phyloP scores from a whole-genome alignment of 1,140 invertebrate species.

The Sitodiplosis mosellana region DNA sequence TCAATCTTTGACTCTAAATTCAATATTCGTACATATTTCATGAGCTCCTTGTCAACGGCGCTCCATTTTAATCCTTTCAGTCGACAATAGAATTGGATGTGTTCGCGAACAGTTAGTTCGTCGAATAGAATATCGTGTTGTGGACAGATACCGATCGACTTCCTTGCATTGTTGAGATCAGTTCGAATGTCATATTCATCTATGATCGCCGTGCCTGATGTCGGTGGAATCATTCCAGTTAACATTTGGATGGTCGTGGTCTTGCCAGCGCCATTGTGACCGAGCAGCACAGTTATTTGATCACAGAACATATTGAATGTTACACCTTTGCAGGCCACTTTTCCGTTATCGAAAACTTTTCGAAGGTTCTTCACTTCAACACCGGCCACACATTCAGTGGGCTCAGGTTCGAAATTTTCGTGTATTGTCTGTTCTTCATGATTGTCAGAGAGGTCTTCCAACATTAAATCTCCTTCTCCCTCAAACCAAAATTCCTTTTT shows the following conservation, averaged over 20 bases:
- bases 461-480: constrained; percentile 8
- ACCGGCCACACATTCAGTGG: background rate
- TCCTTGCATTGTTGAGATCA: constrained; percentile 31
- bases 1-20: constrained; percentile 37
- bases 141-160: constrained; percentile 63
- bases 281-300: constrained; percentile 55
- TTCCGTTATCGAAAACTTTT: constrained; percentile 27
- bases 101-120: constrained; percentile 76
- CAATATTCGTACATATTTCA: constrained; percentile 42
- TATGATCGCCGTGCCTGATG: constrained; percentile 46
- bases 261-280: constrained; percentile 41
- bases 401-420: constrained; percentile 2
- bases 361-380: constrained; percentile 23
- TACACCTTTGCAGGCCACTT: constrained; percentile 45
- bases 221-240: constrained; percentile 49
- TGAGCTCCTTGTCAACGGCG: constrained; percentile 28
- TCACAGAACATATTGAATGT: constrained; percentile 49
- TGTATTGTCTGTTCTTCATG: background rate
- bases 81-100: constrained; percentile 65
- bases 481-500: constrained; percentile 34
- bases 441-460: constrained; percentile 8
- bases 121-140: constrained; percentile 88
- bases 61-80: constrained; percentile 52
- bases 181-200: constrained; percentile 47
- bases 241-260: constrained; percentile 47